Evolutionary conservation across 2,113 vertebrate species (phyloP).

Genomic region (Colossoma macropomum): DNA sequence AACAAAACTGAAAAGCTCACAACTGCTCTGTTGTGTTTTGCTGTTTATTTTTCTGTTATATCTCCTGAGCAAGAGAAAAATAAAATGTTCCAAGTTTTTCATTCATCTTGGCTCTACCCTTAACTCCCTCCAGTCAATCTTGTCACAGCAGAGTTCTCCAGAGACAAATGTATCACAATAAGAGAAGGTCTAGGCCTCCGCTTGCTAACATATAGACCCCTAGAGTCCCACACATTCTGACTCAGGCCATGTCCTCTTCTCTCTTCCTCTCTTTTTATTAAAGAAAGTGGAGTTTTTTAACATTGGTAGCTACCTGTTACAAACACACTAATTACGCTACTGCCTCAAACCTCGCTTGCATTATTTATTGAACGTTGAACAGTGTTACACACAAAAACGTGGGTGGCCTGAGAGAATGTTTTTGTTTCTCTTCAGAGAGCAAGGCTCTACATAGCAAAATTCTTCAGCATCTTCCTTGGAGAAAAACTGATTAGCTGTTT

Average conservation of each 20-base stretch:
- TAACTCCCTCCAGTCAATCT: not conserved
- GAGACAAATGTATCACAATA: conserved; percentile 17
- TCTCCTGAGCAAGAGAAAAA: not conserved
- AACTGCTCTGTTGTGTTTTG: not conserved
- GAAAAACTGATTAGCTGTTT: not conserved
- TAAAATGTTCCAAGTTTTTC: not conserved
- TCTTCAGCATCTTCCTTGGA: not conserved
- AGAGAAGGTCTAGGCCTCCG: not conserved
- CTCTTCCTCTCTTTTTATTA: not conserved
- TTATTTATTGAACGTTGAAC: not conserved
- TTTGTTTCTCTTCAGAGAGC: not conserved
- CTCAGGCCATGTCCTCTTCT: not conserved
- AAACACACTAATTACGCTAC: not conserved
- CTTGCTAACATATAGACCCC: not conserved
- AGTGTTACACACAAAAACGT: not conserved
- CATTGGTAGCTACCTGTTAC: not conserved
- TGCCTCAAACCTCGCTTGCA: not conserved
- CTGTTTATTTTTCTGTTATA: not conserved
- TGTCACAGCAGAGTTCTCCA: not conserved
- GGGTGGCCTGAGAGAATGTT: not conserved
- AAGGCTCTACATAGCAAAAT: not conserved
- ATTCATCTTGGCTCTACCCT: not conserved
- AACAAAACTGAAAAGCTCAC: not conserved
- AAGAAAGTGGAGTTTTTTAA: not conserved
- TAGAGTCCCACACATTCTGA: not conserved